These are phyloP conservation scores for Zygaena filipendulae DNA, from an alignment of 2,888 invertebrate species.

Conservation along the genomic window DNA sequence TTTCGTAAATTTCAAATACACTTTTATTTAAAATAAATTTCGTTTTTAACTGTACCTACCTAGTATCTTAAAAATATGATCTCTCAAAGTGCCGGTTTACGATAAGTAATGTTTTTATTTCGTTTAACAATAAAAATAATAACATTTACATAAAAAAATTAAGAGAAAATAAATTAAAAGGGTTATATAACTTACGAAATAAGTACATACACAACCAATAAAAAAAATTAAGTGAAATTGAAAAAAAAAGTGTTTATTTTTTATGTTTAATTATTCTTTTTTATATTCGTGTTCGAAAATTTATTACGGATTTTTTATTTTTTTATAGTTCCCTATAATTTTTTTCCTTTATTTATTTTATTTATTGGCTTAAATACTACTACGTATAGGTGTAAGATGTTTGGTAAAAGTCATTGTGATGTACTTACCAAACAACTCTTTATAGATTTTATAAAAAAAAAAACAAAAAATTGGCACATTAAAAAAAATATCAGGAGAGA, in stretches of 20 bases:
- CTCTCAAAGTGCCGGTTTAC: slow-evolving; percentile 61
- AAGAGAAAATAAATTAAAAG: slow-evolving; percentile 10
- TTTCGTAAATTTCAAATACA: slow-evolving; percentile 49
- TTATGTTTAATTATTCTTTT: no score
- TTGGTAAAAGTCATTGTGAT: slow-evolving; percentile 33
- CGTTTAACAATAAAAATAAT: slow-evolving; percentile 49
- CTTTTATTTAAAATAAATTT: slow-evolving; percentile 60
- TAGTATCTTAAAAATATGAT: no score
- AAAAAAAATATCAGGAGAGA: slow-evolving; percentile 21
- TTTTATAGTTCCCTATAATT: no score
- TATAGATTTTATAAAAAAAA: no score
- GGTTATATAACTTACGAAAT: slow-evolving; percentile 48
- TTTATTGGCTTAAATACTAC: no score
- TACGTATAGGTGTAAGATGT: slow-evolving; percentile 45
- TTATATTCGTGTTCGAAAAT: no score
- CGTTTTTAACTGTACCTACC: slow-evolving; percentile 47
- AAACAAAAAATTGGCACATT: no score
- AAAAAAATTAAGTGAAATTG: slow-evolving; percentile 36
- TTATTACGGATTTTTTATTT: no score
- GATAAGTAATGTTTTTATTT: slow-evolving; percentile 47
- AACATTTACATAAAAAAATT: slow-evolving; percentile 33
- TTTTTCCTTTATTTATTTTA: no score
- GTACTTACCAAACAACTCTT: no score
- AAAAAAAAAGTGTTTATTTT: slow-evolving; percentile 32
- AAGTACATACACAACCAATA: slow-evolving; percentile 70